phyloP scores from a whole-genome alignment of 2,113 vertebrate genomes.

The Mobula hypostoma region DNA sequence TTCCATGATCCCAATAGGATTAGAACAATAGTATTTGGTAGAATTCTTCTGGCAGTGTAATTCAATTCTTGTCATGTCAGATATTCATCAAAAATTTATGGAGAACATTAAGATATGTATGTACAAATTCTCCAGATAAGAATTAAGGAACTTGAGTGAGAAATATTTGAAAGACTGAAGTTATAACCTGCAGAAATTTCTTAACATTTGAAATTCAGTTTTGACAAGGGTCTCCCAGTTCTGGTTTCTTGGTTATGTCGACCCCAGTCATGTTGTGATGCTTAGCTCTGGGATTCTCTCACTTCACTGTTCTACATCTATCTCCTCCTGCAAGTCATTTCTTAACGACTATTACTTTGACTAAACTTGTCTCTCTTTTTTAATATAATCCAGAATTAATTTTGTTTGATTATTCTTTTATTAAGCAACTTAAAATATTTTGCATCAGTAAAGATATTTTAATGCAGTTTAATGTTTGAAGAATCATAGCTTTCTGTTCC shows the following conservation, averaged over 20 bases:
- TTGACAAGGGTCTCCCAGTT: not conserved
- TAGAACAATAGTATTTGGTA: not conserved
- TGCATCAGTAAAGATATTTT: not conserved
- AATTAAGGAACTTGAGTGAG: not conserved
- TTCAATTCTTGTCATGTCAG: not conserved
- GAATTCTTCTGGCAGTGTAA: not conserved
- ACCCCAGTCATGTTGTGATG: too few relatives aligned
- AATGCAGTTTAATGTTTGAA: too few relatives aligned
- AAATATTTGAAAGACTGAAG: not conserved
- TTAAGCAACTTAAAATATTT: not conserved
- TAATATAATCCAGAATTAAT: not conserved
- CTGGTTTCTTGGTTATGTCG: not conserved
- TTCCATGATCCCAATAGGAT: not conserved
- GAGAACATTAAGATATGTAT: not conserved
- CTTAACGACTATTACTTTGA: not conserved
- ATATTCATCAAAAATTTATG: not conserved
- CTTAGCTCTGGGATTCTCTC: too few relatives aligned
- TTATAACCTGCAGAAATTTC: not conserved
- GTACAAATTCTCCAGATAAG: not conserved
- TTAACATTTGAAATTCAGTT: not conserved
- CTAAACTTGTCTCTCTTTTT: too few relatives aligned
- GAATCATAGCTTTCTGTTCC: too few relatives aligned
- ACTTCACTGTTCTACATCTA: not conserved
- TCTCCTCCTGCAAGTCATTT: not conserved
- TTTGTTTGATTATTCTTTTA: not conserved